Conservation (phyloP, 2,797 vertebrate genomes). For the Vireo griseus region DNA sequence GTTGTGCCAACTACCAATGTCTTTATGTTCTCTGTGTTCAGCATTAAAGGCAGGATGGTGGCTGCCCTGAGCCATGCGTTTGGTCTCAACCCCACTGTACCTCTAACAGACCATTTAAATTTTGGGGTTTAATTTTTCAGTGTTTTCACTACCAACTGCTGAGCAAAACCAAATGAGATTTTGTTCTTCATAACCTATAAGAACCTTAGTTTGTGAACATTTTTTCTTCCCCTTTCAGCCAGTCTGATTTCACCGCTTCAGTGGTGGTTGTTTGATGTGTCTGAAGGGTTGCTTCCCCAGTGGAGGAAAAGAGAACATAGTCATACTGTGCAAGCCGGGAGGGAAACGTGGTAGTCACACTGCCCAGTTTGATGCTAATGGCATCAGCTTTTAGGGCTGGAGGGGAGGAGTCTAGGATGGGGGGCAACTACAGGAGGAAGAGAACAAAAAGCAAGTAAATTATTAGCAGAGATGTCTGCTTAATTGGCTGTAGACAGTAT, state of each 20-base stretch:
- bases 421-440: background rate
- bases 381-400: background rate
- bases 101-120: background rate
- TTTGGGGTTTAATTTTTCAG: background rate
- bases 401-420: background rate
- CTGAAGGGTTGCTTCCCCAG: background rate
- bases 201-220: background rate
- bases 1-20: background rate
- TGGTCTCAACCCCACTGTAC: background rate
- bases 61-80: background rate
- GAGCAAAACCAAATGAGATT: background rate
- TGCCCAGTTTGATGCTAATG: background rate
- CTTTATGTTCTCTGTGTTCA: background rate
- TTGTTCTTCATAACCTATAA: background rate
- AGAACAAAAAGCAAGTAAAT: background rate
- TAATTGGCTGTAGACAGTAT: background rate
- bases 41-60: background rate
- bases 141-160: background rate
- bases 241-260: background rate
- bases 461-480: background rate
- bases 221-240: background rate
- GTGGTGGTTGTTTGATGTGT: background rate
- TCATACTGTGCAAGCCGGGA: background rate
- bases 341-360: background rate
- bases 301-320: background rate